phyloP scores from a whole-genome alignment of 2,888 invertebrate species.

The Ophioninae sp. region DNA sequence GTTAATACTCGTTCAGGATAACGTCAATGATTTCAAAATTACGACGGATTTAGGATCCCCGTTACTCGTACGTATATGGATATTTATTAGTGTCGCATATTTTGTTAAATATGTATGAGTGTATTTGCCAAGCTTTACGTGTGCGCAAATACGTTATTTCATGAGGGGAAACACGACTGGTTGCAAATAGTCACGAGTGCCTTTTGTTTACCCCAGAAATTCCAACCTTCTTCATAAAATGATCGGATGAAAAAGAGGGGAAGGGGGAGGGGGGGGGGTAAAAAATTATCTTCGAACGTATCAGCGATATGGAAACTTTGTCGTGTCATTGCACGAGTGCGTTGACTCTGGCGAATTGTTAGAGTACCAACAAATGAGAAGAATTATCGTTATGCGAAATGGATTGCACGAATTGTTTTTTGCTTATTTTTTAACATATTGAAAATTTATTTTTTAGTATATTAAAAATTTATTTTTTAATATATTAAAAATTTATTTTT shows the following conservation, averaged over 20 bases:
- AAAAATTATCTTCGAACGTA: slow-evolving; percentile 22
- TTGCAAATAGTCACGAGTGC: slow-evolving; percentile 50
- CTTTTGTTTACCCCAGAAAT: slow-evolving; percentile 49
- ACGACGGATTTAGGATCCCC: slow-evolving; percentile 42
- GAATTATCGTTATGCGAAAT: background rate
- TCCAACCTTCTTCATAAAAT: slow-evolving; percentile 41
- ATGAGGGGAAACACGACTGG: slow-evolving; percentile 17
- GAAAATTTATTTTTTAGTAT: too few species aligned
- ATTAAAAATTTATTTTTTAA: too few species aligned
- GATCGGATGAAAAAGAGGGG: background rate
- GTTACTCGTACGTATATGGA: background rate
- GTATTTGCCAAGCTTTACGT: background rate
- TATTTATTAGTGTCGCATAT: background rate
- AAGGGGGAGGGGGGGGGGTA: background rate
- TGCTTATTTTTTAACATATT: too few species aligned
- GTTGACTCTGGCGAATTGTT: slow-evolving; percentile 33
- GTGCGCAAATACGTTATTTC: slow-evolving; percentile 20
- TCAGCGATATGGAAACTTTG: slow-evolving; percentile 6
- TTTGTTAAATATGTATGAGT: too few species aligned
- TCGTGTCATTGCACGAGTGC: slow-evolving; percentile 15
- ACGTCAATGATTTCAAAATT: slow-evolving; percentile 50
- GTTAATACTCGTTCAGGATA: slow-evolving; percentile 22
- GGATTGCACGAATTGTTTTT: background rate
- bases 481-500: too few species aligned
- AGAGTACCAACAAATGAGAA: background rate